phyloP scores from a whole-genome alignment of 2,888 invertebrate species.

The Xestia sexstrigata region DNA sequence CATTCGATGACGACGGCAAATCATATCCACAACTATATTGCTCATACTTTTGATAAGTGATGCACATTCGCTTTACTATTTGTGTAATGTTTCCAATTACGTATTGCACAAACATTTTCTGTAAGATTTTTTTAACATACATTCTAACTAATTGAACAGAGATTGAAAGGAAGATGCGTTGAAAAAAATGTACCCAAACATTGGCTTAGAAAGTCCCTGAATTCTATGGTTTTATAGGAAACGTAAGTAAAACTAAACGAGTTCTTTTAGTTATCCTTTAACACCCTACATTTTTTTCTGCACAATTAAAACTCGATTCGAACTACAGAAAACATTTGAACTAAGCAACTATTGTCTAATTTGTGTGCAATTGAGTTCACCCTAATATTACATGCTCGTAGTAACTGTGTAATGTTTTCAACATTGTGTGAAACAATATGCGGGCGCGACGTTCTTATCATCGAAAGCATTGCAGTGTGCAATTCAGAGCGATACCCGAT shows the following conservation, averaged over 20 bases:
- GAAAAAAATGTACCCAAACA: no score
- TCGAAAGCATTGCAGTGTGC: conserved; percentile 71
- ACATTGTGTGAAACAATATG: conserved; percentile 69
- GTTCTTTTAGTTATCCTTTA: not conserved
- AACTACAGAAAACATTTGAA: conserved; percentile 28
- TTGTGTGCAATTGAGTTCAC: conserved; percentile 54
- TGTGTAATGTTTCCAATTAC: not conserved
- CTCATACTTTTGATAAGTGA: conserved; percentile 32
- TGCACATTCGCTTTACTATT: conserved; percentile 2
- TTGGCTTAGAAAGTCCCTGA: not conserved
- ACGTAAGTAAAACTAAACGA: not conserved
- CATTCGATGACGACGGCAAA: conserved; percentile 53
- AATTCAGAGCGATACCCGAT: conserved; percentile 77
- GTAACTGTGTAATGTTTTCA: conserved; percentile 59
- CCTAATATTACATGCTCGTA: conserved; percentile 54
- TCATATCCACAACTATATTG: conserved; percentile 36
- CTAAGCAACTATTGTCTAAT: conserved; percentile 54
- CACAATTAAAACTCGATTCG: not conserved
- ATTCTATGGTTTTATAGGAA: not conserved
- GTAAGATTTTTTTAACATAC: not conserved
- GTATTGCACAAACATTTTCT: not conserved
- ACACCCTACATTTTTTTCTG: not conserved
- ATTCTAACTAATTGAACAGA: not conserved
- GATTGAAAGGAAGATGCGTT: conserved; percentile 1
- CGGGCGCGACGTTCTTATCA: conserved; percentile 77